Base-by-base conservation (phyloP, 2,888 invertebrate species). In the Caenorhabditis sp. region DNA sequence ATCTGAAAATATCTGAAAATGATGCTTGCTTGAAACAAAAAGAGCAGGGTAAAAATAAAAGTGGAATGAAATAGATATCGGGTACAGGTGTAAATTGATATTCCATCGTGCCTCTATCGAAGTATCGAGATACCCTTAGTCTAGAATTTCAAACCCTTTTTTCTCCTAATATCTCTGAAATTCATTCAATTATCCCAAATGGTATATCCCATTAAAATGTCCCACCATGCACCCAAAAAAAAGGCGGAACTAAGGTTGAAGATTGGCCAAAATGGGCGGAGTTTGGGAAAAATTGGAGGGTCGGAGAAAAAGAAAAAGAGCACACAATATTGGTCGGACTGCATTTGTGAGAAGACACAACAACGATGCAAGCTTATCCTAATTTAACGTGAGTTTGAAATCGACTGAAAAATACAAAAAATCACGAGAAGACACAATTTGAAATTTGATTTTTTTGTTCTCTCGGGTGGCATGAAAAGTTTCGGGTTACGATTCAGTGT, bases 401-500 rank as follows among this genome's bases (percentile, higher is more conserved):
- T 43, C 43, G 43, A 12, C 14, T 43, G 49, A 49, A 4, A 20
- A 20, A 49, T 17, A 20, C n/a, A 49, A 49, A 49, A 49, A n/a
- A 8, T 5, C 5, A 17, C 8, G 17, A 17, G 12, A 43, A 43
- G 17, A 43, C n/a, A n/a, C n/a, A n/a, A n/a, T n/a, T n/a, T 36
- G 36, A 64, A 70, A 59, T 67, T 50, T 59, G 56, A 56, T 36
- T 36, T 36, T 36, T 36, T 36, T 36, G 5, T 36, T 5, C 36
- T 36, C 7, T 36, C 7, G 5, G 17, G 12, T 12, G 17, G 17
- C 7, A n/a, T 17, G 31, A 21, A 49, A 53, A 53, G 57, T 64
- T 65, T 71, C 71, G 64, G 71, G 71, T 71, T 71, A 71, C 71
- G 71, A 71, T 71, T 43, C 17, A 3, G 43, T 2, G 43, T 2